phyloP scores from a whole-genome alignment of 2,888 invertebrate genomes.

The Leptogaster cylindrica region DNA sequence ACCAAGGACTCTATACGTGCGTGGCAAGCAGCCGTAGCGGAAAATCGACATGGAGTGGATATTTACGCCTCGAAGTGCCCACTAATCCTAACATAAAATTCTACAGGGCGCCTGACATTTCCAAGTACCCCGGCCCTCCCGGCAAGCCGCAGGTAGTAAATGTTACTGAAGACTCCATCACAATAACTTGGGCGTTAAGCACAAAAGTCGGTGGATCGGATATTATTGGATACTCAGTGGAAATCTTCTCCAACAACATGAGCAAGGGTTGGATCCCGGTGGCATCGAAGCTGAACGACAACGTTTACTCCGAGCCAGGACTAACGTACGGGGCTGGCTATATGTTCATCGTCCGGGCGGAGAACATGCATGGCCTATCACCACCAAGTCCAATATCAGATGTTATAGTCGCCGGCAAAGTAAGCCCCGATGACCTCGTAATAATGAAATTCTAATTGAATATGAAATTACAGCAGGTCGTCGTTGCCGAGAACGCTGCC shows the following conservation, averaged over 20 bases:
- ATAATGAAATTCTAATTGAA: conserved; percentile 48
- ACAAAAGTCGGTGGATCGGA: conserved; percentile 77
- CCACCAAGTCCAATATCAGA: conserved; percentile 82
- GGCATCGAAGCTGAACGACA: conserved; percentile 71
- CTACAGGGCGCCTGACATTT: conserved; percentile 80
- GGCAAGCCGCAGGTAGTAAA: conserved; percentile 76
- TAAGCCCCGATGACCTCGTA: conserved; percentile 49
- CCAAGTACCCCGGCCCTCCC: conserved; percentile 83
- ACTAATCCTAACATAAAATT: conserved; percentile 82
- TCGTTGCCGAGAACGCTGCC: conserved; percentile 43
- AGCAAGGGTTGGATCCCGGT: conserved; percentile 67
- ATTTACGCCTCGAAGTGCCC: conserved; percentile 75
- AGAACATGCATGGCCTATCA: conserved; percentile 84
- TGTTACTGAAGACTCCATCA: conserved; percentile 76
- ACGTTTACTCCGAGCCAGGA: conserved; percentile 74
- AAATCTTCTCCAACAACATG: conserved; percentile 69
- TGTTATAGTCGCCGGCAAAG: conserved; percentile 68
- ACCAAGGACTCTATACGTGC: conserved; percentile 80
- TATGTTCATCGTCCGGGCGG: conserved; percentile 86
- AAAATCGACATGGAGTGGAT: conserved; percentile 88
- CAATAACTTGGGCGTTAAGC: conserved; percentile 83
- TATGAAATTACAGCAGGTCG: conserved; percentile 38
- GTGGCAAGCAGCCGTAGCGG: conserved; percentile 85
- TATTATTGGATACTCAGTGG: conserved; percentile 80
- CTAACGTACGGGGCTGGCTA: conserved; percentile 80